Conservation (phyloP, 2,797 vertebrate genomes). For the Spheniscus humboldti region DNA sequence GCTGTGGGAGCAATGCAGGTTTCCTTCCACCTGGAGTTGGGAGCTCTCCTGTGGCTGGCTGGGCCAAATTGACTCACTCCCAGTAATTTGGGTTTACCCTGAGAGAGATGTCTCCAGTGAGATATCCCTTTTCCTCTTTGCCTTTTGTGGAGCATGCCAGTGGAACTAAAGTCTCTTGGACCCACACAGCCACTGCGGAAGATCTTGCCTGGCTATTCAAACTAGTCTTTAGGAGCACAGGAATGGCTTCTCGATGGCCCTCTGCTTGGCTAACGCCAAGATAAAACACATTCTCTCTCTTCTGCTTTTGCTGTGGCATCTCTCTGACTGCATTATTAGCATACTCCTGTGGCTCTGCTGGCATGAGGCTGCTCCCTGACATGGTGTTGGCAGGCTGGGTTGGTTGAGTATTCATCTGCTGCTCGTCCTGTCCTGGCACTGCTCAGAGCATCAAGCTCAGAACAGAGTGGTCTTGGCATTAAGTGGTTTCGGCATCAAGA, state of each 20-base stretch:
- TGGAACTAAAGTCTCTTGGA: background rate
- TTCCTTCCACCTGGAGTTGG: background rate
- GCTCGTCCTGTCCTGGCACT: background rate
- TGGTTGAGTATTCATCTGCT: background rate
- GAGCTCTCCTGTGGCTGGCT: background rate
- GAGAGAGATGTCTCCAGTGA: background rate
- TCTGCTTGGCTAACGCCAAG: background rate
- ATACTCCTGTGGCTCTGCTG: background rate
- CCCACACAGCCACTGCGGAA: fast-evolving
- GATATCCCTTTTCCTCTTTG: background rate
- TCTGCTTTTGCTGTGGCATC: background rate
- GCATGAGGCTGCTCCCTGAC: background rate
- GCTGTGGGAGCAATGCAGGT: background rate
- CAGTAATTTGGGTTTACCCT: background rate
- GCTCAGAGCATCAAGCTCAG: background rate
- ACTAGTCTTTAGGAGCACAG: background rate
- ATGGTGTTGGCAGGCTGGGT: background rate
- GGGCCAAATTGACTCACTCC: background rate
- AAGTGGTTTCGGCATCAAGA: background rate
- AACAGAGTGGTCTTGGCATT: background rate
- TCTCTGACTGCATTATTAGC: background rate
- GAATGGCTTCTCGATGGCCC: background rate
- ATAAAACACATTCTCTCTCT: background rate
- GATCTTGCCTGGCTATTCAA: background rate
- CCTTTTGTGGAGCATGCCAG: background rate